Evolutionary conservation across 30 jellyfish, hydroid and myxozoan genomes (phyloP).

Genomic region (Mastigias papua): DNA sequence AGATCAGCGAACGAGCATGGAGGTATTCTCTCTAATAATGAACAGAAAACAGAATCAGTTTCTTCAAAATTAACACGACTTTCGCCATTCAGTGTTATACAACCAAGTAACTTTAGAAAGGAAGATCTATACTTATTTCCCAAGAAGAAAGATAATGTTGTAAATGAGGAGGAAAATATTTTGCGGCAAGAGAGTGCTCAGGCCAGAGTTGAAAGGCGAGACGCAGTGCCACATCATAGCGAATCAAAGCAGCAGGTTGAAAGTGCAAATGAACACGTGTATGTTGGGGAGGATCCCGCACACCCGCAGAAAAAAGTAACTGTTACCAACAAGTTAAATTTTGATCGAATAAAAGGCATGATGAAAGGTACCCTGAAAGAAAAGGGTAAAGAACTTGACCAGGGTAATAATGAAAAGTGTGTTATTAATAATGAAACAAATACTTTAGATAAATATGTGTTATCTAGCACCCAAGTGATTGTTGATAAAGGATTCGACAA

Average conservation of each 20-base stretch:
- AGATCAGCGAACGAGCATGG: neutral
- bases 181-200: neutral
- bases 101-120: neutral
- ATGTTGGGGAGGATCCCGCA: neutral
- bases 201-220: neutral
- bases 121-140: neutral
- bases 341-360: neutral
- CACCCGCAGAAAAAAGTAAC: neutral
- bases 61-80: neutral
- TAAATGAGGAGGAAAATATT: neutral
- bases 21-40: neutral
- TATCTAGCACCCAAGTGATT: neutral
- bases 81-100: neutral
- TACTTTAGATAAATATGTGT: neutral
- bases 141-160: neutral
- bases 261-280: neutral
- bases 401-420: neutral
- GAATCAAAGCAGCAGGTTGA: neutral
- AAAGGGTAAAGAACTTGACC: neutral
- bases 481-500: neutral
- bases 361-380: neutral
- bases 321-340: neutral
- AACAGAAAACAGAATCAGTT: neutral
- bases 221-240: neutral
- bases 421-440: neutral